Conservation (phyloP, 2,888 invertebrate species). For the Palloptera scutellata region DNA sequence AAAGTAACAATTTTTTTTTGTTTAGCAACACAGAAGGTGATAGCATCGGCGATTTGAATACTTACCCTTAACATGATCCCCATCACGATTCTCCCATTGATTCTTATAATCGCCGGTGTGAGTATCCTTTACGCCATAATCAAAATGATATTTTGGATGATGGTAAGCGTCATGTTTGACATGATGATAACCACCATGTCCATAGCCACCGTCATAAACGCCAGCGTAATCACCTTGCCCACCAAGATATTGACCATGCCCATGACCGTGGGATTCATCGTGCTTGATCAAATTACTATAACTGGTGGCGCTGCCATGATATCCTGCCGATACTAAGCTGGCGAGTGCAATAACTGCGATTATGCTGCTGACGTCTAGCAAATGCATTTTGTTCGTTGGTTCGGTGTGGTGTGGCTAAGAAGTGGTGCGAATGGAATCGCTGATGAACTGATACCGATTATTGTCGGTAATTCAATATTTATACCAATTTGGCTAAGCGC, state of each 20-base stretch:
- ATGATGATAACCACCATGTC: constrained; percentile 45
- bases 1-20: background rate
- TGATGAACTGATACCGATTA: too few relatives aligned
- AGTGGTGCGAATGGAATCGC: too few relatives aligned
- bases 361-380: background rate
- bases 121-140: constrained; percentile 66
- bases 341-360: constrained; percentile 3
- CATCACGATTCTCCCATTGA: constrained; percentile 67
- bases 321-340: constrained; percentile 8
- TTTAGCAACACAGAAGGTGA: constrained; percentile 62
- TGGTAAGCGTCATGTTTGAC: constrained; percentile 63
- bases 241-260: constrained; percentile 26
- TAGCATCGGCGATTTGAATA: constrained; percentile 58
- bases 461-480: too few relatives aligned
- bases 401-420: too few relatives aligned
- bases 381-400: constrained; percentile 4
- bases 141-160: constrained; percentile 65
- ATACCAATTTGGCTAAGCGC: too few relatives aligned
- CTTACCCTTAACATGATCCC: constrained; percentile 65
- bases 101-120: constrained; percentile 66
- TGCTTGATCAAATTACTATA: constrained; percentile 13
- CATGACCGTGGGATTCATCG: constrained; percentile 1
- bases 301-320: constrained; percentile 18
- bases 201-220: constrained; percentile 34
- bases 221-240: constrained; percentile 5